Evolutionary conservation across 1,140 invertebrate genomes (phyloP).

Genomic region (Panonychus citri): DNA sequence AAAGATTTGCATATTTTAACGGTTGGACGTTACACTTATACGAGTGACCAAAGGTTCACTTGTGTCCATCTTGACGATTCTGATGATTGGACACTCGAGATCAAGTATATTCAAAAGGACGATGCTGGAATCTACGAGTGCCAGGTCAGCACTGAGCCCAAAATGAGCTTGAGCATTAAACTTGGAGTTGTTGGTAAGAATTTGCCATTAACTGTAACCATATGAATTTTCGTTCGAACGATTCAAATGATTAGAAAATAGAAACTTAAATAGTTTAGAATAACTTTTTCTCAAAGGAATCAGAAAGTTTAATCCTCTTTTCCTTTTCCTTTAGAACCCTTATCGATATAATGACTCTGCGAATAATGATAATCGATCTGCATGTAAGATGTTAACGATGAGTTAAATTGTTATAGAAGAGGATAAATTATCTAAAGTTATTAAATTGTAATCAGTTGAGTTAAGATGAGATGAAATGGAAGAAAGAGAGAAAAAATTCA

Average conservation of each 20-base stretch:
- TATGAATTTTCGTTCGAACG: no score
- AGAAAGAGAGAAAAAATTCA: background rate
- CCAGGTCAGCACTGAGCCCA: constrained; percentile 65
- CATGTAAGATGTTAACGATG: no score
- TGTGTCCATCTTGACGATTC: constrained; percentile 52
- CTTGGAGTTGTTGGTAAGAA: constrained; percentile 59
- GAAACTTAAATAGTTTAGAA: no score
- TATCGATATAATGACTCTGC: no score
- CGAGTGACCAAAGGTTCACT: constrained; percentile 70
- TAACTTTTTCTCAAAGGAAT: no score
- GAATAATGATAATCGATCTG: no score
- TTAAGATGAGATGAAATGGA: background rate
- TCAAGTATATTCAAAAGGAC: constrained; percentile 67
- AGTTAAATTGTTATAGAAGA: no score
- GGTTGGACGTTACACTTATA: constrained; percentile 68
- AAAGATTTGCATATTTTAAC: constrained; percentile 70
- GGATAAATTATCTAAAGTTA: no score
- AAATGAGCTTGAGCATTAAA: constrained; percentile 53
- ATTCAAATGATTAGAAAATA: background rate
- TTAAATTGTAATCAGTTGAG: background rate
- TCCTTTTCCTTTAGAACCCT: no score
- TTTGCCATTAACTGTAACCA: no score
- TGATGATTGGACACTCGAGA: constrained; percentile 71
- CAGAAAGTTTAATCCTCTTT: no score
- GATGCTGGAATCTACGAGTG: constrained; percentile 75